Base-by-base conservation (phyloP, 2,888 invertebrate genomes). In the Rhabditoides inermis region DNA sequence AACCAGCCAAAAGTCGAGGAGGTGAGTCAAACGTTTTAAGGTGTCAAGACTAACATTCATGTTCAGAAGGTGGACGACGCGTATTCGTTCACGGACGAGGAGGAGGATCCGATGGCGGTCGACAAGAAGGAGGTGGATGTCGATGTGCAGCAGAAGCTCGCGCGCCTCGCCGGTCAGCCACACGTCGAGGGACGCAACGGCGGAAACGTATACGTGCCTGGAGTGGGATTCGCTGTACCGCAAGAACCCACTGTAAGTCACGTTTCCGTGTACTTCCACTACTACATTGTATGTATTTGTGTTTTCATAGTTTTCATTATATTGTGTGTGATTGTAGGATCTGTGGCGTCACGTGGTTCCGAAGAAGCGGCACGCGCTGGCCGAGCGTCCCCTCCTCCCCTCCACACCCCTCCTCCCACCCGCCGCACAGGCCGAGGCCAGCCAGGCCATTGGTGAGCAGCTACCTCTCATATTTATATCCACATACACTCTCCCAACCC, bases 21-120 rank as follows among this genome's bases (percentile, higher is more conserved):
- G 10, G 23, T 18, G 48, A 48, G 23, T 1, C 7, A 10, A 20
- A 37, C 22, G n/a, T 25, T 15, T 12, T 32, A 12, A 25, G 12
- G 18, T 6, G 30, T 22, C n/a, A 45, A 46, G 6, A 23, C 6
- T 28, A 2, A 22, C 25, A 30, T 44, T 53, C 18, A 47, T 41
- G 20, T 37, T 20, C 41, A 47, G 12, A 6, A 26, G 12, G 22
- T 15, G 41, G 47, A 53, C 20, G 63, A 63, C 30, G 63, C 55
- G 2, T 63, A 61, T 47, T 61, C 61, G 20, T 63, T 63, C 37
- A 56, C 58, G 18, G 62, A 62, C 28, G 63, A 63, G 15, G 63
- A 63, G 35, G 60, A 61, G 1, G 46, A 49, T 12, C 15, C 15
- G 22, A 37, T 10, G 12, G 37, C 10, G 26, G 28, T 36, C 27